Evolutionary conservation across 2,797 vertebrate genomes (phyloP).

Genomic region (Nyctalus aviator): DNA sequence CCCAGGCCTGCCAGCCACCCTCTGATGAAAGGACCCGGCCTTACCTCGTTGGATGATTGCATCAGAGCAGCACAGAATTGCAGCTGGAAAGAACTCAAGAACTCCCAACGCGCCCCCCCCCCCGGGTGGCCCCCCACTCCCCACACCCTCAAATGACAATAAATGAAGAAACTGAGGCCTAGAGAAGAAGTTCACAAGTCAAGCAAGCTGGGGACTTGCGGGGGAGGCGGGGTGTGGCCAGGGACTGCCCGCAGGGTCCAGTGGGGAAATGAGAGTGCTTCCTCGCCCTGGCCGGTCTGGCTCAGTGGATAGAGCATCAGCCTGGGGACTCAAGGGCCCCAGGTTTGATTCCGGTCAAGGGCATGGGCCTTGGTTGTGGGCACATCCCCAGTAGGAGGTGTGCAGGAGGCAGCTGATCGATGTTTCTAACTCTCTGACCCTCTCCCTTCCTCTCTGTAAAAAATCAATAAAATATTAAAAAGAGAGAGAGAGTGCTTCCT

Average conservation of each 20-base stretch:
- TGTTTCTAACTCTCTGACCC: too few species aligned
- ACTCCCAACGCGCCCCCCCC: neutral
- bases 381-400: too few species aligned
- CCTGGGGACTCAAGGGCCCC: too few species aligned
- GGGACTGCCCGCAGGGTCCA: neutral
- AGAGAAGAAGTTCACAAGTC: neutral
- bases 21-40: constrained; percentile 58
- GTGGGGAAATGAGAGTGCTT: neutral
- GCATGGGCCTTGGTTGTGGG: too few species aligned
- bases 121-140: neutral
- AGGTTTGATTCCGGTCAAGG: too few species aligned
- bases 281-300: neutral
- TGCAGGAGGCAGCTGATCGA: too few species aligned
- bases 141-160: neutral
- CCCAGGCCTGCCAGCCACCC: constrained; percentile 4
- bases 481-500: neutral
- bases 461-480: too few species aligned
- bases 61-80: constrained; percentile 22
- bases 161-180: constrained; percentile 12
- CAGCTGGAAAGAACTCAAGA: constrained; percentile 3
- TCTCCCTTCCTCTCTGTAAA: too few species aligned
- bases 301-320: too few species aligned
- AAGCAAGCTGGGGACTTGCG: neutral
- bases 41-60: neutral
- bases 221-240: neutral